Conservation (phyloP, 2,888 invertebrate genomes). For the Eupithecia vulgata region DNA sequence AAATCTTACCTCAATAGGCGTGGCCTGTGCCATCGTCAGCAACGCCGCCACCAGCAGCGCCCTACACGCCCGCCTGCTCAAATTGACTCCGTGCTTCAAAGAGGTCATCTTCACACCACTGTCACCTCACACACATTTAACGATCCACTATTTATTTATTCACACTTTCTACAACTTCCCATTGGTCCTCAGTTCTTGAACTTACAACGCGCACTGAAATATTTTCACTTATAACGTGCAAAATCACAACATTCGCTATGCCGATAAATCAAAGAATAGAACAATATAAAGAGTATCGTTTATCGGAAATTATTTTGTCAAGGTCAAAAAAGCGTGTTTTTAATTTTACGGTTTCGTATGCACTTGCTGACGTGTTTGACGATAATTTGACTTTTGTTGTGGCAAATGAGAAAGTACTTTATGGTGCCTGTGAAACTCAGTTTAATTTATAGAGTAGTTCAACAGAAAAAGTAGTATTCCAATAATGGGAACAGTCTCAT, state of each 20-base stretch:
- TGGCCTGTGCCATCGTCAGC: slow-evolving; percentile 58
- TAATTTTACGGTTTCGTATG: neutral
- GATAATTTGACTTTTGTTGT: neutral
- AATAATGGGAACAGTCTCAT: neutral
- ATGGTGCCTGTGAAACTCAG: neutral
- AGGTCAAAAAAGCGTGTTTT: neutral
- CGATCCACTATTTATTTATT: slow-evolving; percentile 35
- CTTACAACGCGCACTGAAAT: slow-evolving; percentile 20
- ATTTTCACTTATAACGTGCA: slow-evolving; percentile 27
- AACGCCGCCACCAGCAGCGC: slow-evolving; percentile 56
- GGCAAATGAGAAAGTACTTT: neutral
- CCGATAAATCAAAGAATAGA: slow-evolving; percentile 53
- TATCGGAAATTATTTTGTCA: neutral
- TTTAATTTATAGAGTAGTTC: too few species aligned
- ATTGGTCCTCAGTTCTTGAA: neutral
- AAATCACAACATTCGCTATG: slow-evolving; percentile 62
- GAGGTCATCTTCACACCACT: slow-evolving; percentile 76
- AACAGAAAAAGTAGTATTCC: too few species aligned
- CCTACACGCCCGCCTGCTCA: slow-evolving; percentile 89
- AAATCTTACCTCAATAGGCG: slow-evolving; percentile 68
- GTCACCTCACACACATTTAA: slow-evolving; percentile 61
- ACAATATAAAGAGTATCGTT: neutral
- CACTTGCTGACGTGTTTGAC: neutral
- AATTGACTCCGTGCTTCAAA: slow-evolving; percentile 87
- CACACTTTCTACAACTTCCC: slow-evolving; percentile 9